phyloP scores from a whole-genome alignment of 2,888 invertebrate genomes.

The Mesorhabditis sp. region DNA sequence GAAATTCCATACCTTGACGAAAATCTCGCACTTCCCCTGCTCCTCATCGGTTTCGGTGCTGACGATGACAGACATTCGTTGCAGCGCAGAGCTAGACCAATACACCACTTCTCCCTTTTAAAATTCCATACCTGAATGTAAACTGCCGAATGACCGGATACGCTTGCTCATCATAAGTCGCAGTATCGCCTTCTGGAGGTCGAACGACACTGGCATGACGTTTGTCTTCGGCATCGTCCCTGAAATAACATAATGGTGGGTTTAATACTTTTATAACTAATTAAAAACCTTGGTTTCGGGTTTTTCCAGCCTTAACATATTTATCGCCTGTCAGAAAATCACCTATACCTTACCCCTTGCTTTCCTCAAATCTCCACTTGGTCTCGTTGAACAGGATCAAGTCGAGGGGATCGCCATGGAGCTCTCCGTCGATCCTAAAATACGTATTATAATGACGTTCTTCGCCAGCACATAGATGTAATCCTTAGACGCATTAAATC shows the following conservation, averaged over 20 bases:
- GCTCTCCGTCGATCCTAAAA: constrained; percentile 74
- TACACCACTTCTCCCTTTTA: no score
- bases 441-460: neutral
- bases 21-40: neutral
- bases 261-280: neutral
- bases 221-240: constrained; percentile 17
- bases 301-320: neutral
- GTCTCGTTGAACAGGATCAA: constrained; percentile 65
- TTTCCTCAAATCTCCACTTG: constrained; percentile 59
- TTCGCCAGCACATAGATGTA: neutral
- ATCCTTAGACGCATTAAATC: no score
- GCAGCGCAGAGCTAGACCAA: constrained; percentile 61
- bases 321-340: no score
- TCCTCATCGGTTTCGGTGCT: constrained; percentile 24
- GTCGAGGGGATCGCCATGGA: constrained; percentile 53
- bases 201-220: constrained; percentile 9
- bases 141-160: constrained; percentile 64
- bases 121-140: constrained; percentile 58
- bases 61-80: constrained; percentile 65
- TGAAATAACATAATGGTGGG: neutral
- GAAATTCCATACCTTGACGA: neutral
- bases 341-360: constrained; percentile 7
- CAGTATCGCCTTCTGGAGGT: constrained; percentile 11
- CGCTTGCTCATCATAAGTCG: constrained; percentile 19
- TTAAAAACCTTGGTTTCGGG: neutral